Evolutionary conservation across 92 coral and sea anemone genomes (phyloP), one percentile per base, ranked within the genome.

Genomic region (Siderastrea radians): DNA sequence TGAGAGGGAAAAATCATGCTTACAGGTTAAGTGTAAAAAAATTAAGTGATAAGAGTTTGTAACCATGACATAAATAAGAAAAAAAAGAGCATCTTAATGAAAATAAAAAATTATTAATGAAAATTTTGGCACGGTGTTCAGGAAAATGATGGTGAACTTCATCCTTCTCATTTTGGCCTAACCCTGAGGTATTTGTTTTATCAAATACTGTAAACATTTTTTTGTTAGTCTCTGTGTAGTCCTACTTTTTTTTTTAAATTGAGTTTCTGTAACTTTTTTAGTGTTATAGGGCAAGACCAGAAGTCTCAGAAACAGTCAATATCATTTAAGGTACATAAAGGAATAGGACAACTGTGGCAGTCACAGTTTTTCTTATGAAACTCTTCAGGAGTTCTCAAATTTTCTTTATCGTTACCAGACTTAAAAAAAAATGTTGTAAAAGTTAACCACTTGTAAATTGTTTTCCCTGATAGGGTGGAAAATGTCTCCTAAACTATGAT

Each of bases 231-330:
- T 15, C 63, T 59, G 5, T 16, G 58, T 11, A 62, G 15, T 4
- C 15, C 49, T 45, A n/a, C 15, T 54, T 38, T 6, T 13, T 13
- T 91, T 66, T 65, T 47, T 52, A 46, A 26, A 26, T 26, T 26
- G 38, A 26, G 38, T 26, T 26, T 26, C 38, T 26, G 38, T 15
- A n/a, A 7, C 81, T 59, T 12, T 50, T 82, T 58, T 79, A 97
- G 99, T 75, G 94, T 97, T 88, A 90, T 97, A 16, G 96, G 97
- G 80, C 97, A 96, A 69, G 99, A 97, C 81, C 89, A 90, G 78
- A 96, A 87, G 71, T 87, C 99, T 3, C 94, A 90, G 83, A 96
- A 97, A 72, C 99, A 98, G 85, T 92, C 96, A 43, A 90, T 98
- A 14, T 76, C 88, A 57, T 98, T 98, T 51, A 95, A 98, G 98